phyloP scores from a whole-genome alignment of 2,797 vertebrate species.

The Paguma larvata region DNA sequence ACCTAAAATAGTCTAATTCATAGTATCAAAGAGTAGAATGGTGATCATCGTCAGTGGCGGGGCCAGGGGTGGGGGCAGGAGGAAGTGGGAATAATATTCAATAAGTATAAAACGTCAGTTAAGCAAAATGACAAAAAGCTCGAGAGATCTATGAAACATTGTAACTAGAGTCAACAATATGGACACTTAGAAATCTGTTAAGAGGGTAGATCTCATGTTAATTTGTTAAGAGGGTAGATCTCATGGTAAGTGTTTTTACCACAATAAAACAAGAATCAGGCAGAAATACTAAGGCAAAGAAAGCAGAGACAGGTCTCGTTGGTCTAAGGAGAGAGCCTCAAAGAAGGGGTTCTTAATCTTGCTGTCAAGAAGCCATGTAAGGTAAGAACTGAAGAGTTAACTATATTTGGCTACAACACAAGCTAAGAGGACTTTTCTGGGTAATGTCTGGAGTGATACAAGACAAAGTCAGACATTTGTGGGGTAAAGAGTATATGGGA shows the following conservation, averaged over 20 bases:
- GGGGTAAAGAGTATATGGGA: not conserved
- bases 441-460: not conserved
- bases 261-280: not conserved
- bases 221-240: not conserved
- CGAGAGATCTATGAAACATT: not conserved
- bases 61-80: fast-evolving
- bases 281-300: not conserved
- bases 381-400: not conserved
- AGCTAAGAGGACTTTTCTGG: not conserved
- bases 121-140: not conserved
- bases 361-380: not conserved
- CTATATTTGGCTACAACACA: not conserved
- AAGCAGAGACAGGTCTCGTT: not conserved
- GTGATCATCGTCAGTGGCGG: not conserved
- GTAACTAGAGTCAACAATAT: not conserved
- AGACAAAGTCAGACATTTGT: not conserved
- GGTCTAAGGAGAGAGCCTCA: not conserved
- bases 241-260: not conserved
- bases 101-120: not conserved
- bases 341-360: not conserved
- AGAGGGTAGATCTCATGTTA: not conserved
- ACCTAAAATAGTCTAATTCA: not conserved
- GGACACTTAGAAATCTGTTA: not conserved
- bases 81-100: not conserved
- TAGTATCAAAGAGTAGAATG: not conserved